Evolutionary conservation across 2,113 vertebrate species (phyloP).

Genomic region (Lophotis ruficrista): DNA sequence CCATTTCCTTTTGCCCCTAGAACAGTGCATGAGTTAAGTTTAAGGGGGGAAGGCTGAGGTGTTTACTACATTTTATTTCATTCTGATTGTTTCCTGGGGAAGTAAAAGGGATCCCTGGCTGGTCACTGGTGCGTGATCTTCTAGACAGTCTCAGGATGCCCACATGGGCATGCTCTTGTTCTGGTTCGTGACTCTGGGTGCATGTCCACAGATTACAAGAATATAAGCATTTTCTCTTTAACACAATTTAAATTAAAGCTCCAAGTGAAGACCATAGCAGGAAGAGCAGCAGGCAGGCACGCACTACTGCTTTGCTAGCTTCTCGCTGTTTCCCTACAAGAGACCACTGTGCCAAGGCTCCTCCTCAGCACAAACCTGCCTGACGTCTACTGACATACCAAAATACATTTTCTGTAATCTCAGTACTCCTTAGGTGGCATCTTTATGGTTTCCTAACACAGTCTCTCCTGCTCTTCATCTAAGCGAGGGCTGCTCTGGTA

Average conservation of each 20-base stretch:
- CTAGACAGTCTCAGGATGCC: not conserved
- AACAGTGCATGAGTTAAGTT: not conserved
- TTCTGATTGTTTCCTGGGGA: not conserved
- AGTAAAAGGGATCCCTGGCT: not conserved
- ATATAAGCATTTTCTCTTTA: not conserved
- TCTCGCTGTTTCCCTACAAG: not conserved
- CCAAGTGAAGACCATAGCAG: not conserved
- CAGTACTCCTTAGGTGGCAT: not conserved
- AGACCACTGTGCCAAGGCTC: rapidly evolving
- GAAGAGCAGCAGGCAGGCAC: not conserved
- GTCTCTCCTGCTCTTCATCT: not conserved
- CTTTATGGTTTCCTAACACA: not conserved
- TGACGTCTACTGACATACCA: not conserved
- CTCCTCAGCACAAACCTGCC: not conserved
- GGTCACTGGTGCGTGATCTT: not conserved
- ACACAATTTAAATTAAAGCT: not conserved
- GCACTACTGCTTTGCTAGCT: not conserved
- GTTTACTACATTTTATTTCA: not conserved
- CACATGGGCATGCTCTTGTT: not conserved
- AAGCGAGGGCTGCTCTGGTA: not conserved
- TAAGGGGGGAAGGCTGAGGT: not conserved
- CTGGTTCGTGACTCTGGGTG: not conserved
- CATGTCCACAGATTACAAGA: not conserved
- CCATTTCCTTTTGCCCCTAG: not conserved
- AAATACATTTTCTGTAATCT: not conserved